Evolutionary conservation across 2,797 vertebrate species (phyloP).

Genomic region (Etheostoma nigrum): DNA sequence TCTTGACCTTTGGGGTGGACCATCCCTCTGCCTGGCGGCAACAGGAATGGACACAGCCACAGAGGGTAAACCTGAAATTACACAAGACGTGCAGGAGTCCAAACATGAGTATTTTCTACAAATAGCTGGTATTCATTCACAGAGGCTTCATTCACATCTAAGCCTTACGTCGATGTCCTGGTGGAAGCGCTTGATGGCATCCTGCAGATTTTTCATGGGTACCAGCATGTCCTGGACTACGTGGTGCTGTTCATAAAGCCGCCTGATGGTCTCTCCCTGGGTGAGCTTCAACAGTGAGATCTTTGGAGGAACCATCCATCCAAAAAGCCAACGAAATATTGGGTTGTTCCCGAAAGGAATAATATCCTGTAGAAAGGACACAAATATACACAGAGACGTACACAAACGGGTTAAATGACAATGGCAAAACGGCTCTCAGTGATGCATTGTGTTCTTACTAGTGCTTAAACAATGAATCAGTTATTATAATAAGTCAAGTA

Average conservation of each 20-base stretch:
- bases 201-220: constrained; percentile 91
- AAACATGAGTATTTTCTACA: background rate
- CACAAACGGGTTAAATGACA: background rate
- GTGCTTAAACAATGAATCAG: background rate
- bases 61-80: constrained; percentile 93
- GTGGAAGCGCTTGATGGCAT: constrained; percentile 91
- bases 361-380: constrained; percentile 88
- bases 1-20: constrained; percentile 94
- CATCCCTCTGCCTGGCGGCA: constrained; percentile 94
- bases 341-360: constrained; percentile 98
- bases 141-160: background rate
- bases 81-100: background rate
- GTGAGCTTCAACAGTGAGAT: constrained; percentile 98
- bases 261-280: constrained; percentile 95
- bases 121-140: background rate
- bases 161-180: constrained; percentile 89
- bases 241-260: constrained; percentile 96
- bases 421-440: background rate
- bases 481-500: background rate
- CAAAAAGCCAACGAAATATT: constrained; percentile 93
- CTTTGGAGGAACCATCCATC: constrained; percentile 99
- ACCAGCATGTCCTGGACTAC: constrained; percentile 99
- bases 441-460: background rate
- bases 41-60: constrained; percentile 95
- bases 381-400: constrained; percentile 1